Evolutionary conservation across 2,797 vertebrate species (phyloP), one percentile per base, ranked within the genome.

Genomic region (Aratinga solstitialis): DNA sequence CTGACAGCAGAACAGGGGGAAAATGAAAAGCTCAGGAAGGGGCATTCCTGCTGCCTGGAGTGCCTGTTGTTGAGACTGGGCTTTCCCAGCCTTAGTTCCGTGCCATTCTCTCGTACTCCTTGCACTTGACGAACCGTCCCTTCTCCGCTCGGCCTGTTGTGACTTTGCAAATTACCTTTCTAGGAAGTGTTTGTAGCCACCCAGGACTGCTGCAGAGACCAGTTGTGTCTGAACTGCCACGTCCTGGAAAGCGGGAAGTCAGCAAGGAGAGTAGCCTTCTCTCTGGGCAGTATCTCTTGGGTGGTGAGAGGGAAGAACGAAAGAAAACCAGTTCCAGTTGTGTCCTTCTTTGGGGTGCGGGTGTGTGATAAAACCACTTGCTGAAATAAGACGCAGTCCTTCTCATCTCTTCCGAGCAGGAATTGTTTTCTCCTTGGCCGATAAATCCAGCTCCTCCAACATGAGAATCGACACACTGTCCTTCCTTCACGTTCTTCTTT

Each of bases 391-490:
- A 27, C 22, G 24, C 26, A 17, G 40, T 76, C 24, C 14, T 58
- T 61, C 36, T 38, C 77, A 54, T 89, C 76, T 93, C 68, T 65
- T 66, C 20, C 71, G 27, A 54, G 4, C 89, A 99, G 99, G 99
- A 50, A 95, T 99, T 21, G 58, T 99, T 80, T 99, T 98, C 97
- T 99, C 99, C 18, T 96, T 99, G 96, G 98, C 97, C 1, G 99
- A 99, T 94, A 99, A 98, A 82, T 98, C 98, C 74, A 98, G 98
- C 93, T 98, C 99, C 87, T 99, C 99, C 96, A 99, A 98, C 91
- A 99, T 99, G 98, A 98, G 98, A 93, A 99, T 99, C 3, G 99
- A 99, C 13, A 98, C 99, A 0, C 97, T 99, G 36, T 98, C 98
- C 69, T 99, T 99, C 96, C 97, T 99, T 65, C 97, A 99, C 0